Conservation (phyloP, 1,140 invertebrate species). For the Eupristina koningsbergeri region DNA sequence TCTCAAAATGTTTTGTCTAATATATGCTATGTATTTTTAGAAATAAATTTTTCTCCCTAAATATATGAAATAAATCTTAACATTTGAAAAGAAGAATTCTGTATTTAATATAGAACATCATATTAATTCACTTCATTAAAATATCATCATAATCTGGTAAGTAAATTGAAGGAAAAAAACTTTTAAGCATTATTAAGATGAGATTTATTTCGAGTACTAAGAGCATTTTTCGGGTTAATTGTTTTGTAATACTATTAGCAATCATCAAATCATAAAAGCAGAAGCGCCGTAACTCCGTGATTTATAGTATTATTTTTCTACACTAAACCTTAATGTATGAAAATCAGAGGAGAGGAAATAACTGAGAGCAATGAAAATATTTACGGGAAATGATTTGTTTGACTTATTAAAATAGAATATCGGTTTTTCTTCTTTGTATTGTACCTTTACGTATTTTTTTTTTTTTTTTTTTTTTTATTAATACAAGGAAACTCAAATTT, state of each 20-base stretch:
- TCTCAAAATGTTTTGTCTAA: neutral
- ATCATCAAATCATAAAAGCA: neutral
- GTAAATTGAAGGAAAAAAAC: neutral
- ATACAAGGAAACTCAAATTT: no score
- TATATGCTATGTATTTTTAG: conserved; percentile 12
- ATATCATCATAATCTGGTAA: neutral
- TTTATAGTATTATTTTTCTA: neutral
- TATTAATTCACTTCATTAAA: conserved; percentile 6
- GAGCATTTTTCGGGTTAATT: conserved; percentile 3
- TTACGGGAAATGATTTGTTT: no score
- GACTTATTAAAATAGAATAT: no score
- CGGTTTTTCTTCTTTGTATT: no score
- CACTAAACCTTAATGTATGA: neutral
- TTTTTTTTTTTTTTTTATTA: no score
- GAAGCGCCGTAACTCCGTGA: neutral
- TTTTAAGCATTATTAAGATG: neutral
- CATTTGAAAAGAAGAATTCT: neutral
- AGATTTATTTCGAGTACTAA: neutral
- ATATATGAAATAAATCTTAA: neutral
- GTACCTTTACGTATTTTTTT: no score
- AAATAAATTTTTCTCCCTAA: neutral
- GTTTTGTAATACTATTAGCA: neutral
- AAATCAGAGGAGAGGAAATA: no score
- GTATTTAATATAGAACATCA: neutral
- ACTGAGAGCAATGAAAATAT: no score